Percentiles rank a stretch among this genome's conserved stretches.
Conservation (phyloP, 2,113 vertebrate genomes). For the Nanorana parkeri region DNA sequence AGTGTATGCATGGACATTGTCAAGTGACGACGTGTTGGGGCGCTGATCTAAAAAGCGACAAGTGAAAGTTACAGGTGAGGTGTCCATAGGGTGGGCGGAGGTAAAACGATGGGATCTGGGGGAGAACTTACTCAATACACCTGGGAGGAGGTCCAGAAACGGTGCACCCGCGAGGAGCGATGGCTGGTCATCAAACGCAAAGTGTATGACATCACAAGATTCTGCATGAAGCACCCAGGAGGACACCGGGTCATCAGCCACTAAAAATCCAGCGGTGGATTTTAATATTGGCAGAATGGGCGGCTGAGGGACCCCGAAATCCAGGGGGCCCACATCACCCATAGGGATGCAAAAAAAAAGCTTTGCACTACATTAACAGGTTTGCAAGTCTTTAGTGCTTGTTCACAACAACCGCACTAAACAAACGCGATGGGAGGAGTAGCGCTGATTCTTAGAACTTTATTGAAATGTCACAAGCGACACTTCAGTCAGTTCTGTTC, state of each 20-base stretch:
- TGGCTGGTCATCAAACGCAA: conserved; percentile 70
- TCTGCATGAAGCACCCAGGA: conserved; percentile 64
- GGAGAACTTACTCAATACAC: conserved; percentile 38
- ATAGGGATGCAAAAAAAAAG: no score
- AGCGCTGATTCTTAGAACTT: no score
- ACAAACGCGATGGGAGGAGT: no score
- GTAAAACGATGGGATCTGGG: not conserved
- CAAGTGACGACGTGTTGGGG: not conserved
- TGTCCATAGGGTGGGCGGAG: no score
- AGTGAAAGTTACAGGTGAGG: not conserved
- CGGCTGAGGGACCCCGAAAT: no score
- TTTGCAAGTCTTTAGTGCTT: no score
- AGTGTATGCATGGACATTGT: not conserved
- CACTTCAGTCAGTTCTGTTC: no score
- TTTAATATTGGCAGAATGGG: no score
- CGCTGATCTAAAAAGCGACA: not conserved
- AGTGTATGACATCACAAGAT: conserved; percentile 70
- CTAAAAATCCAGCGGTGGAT: conserved; percentile 40
- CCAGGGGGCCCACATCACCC: no score
- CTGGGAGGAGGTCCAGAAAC: conserved; percentile 59
- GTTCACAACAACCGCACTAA: no score
- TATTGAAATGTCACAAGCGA: no score
- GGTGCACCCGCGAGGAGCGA: conserved; percentile 48
- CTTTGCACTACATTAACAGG: no score
- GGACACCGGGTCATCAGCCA: conserved; percentile 66